Conservation (phyloP, 1,140 invertebrate species). For the Drosophila suzukii region DNA sequence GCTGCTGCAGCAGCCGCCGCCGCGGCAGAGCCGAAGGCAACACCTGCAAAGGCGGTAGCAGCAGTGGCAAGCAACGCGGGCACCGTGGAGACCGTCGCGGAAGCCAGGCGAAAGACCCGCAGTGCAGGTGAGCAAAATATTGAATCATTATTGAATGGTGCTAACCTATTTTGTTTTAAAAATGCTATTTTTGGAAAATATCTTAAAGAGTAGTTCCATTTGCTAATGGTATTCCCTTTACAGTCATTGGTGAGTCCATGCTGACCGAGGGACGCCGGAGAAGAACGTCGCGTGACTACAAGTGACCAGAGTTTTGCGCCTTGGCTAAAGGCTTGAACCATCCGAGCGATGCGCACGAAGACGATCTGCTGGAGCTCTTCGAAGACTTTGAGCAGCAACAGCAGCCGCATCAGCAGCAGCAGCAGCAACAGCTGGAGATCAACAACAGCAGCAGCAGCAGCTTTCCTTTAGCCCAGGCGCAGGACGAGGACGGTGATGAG, state of each 20-base stretch:
- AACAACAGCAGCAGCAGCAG: conserved; percentile 51
- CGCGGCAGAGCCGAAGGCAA: conserved; percentile 55
- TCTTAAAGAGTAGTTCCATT: no score
- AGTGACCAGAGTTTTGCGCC: conserved; percentile 86
- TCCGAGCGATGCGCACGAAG: conserved; percentile 57
- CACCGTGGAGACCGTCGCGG: conserved; percentile 68
- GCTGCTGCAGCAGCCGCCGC: conserved; percentile 62
- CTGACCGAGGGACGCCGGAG: conserved; percentile 83
- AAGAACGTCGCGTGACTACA: conserved; percentile 86
- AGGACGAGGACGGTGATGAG: conserved; percentile 57
- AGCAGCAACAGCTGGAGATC: conserved; percentile 38
- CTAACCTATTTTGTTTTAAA: no score
- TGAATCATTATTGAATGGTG: no score
- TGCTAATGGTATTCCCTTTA: not conserved
- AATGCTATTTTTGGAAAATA: no score
- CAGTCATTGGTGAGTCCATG: conserved; percentile 76
- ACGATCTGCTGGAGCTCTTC: conserved; percentile 66
- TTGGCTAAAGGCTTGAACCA: conserved; percentile 79
- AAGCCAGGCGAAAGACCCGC: conserved; percentile 87
- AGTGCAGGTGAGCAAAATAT: conserved; percentile 86
- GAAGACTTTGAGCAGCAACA: conserved; percentile 54
- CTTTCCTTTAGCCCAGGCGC: conserved; percentile 79
- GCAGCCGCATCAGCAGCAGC: conserved; percentile 30
- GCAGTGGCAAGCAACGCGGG: conserved; percentile 33
- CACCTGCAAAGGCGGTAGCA: conserved; percentile 31